Evolutionary conservation across 2,113 vertebrate genomes (phyloP).

Genomic region (Ciconia stormi): DNA sequence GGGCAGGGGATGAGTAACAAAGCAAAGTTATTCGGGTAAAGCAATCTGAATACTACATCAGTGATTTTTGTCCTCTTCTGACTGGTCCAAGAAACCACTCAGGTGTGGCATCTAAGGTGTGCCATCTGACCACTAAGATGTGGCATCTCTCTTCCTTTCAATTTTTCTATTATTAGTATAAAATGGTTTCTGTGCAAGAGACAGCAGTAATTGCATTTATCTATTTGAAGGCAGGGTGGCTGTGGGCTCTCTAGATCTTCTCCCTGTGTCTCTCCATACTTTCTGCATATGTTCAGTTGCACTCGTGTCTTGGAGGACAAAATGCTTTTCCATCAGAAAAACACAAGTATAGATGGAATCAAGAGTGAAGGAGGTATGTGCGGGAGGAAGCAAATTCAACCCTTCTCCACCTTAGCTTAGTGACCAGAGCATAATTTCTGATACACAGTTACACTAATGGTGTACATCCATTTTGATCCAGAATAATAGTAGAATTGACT

Average conservation of each 20-base stretch:
- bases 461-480: not conserved
- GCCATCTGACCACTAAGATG: not conserved
- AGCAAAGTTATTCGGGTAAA: not conserved
- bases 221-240: not conserved
- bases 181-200: not conserved
- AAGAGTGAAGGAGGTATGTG: not conserved
- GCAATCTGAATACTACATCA: not conserved
- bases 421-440: not conserved
- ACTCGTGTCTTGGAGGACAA: not conserved
- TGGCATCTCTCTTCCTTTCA: not conserved
- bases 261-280: not conserved
- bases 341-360: not conserved
- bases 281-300: not conserved
- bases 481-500: not conserved
- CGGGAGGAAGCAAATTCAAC: not conserved
- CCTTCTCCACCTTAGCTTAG: not conserved
- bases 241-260: not conserved
- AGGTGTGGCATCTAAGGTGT: not conserved
- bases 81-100: not conserved
- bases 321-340: not conserved
- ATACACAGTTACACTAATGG: not conserved
- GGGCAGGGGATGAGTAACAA: not conserved
- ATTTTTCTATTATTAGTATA: not conserved
- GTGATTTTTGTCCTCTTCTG: not conserved
- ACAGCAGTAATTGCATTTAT: not conserved